Percentiles rank a stretch among this genome's conserved stretches.
Conservation (phyloP, 2,888 invertebrate genomes). For the Diadegma fenestrale region DNA sequence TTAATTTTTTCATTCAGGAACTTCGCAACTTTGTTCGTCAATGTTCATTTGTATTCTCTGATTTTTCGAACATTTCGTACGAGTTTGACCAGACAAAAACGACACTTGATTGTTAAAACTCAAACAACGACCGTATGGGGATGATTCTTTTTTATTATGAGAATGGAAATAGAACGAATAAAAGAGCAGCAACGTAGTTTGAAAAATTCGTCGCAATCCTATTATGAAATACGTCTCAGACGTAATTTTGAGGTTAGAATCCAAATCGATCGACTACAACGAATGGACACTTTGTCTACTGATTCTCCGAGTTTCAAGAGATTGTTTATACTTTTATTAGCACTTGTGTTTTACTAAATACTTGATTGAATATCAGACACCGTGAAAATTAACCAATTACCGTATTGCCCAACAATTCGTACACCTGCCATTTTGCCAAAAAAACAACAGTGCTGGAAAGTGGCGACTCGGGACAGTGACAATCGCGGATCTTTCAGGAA, state of each 20-base stretch:
- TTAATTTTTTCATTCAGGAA: not conserved
- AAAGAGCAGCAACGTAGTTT: not conserved
- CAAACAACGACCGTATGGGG: not conserved
- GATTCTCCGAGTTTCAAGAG: not conserved
- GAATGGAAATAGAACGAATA: not conserved
- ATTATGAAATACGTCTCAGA: slow-evolving; percentile 47
- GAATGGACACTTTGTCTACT: slow-evolving; percentile 3
- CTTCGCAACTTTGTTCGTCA: not conserved
- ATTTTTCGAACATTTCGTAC: not conserved
- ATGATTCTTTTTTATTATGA: not conserved
- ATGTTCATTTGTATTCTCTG: not conserved
- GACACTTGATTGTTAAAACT: not conserved
- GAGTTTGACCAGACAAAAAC: not conserved
- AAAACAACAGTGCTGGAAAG: slow-evolving; percentile 37
- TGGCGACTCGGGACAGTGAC: slow-evolving; percentile 35
- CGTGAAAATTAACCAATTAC: slow-evolving; percentile 51
- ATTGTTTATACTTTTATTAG: not conserved
- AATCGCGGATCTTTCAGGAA: slow-evolving; percentile 16
- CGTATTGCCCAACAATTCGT: slow-evolving; percentile 59
- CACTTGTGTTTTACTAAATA: not conserved
- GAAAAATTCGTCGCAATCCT: slow-evolving; percentile 14
- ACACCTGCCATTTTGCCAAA: slow-evolving; percentile 62
- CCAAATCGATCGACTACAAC: slow-evolving; percentile 8
- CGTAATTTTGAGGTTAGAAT: slow-evolving; percentile 59
- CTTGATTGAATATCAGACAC: not conserved